These are phyloP conservation scores for Arvicanthis niloticus DNA, from an alignment of 2,113 vertebrate species.

Conservation along the genomic window DNA sequence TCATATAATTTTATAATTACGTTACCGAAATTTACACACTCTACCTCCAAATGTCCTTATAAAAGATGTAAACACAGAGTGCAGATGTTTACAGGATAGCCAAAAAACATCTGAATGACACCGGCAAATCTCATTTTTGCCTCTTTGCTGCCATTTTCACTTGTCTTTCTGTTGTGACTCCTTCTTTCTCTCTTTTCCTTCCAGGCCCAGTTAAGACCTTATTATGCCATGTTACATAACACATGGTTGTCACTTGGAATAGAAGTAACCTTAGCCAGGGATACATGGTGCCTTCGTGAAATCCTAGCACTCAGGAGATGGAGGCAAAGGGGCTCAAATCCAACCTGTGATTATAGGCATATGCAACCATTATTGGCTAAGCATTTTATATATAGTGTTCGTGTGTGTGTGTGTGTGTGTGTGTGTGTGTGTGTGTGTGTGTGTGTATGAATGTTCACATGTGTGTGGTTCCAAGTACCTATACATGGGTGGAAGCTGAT, in stretches of 20 bases:
- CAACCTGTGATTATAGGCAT: not conserved
- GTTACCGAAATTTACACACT: not conserved
- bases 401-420: not conserved
- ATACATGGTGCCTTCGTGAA: too few relatives aligned
- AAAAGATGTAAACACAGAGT: not conserved
- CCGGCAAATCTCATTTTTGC: not conserved
- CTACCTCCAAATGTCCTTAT: not conserved
- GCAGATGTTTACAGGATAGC: not conserved
- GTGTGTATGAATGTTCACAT: not conserved
- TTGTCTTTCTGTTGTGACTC: not conserved
- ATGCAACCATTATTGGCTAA: too few relatives aligned
- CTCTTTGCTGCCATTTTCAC: not conserved
- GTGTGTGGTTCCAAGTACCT: too few relatives aligned
- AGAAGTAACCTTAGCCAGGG: not conserved
- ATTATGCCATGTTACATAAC: not conserved
- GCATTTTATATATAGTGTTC: not conserved
- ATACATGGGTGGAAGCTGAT: too few relatives aligned
- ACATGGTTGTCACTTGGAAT: not conserved
- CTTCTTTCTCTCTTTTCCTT: not conserved
- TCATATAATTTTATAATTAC: not conserved
- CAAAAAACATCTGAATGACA: not conserved
- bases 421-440: too few relatives aligned
- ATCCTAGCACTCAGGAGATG: not conserved
- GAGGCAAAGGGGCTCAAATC: not conserved
- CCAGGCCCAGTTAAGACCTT: not conserved